Conservation (phyloP, 2,888 invertebrate genomes). For the Dryadula phaetusa region DNA sequence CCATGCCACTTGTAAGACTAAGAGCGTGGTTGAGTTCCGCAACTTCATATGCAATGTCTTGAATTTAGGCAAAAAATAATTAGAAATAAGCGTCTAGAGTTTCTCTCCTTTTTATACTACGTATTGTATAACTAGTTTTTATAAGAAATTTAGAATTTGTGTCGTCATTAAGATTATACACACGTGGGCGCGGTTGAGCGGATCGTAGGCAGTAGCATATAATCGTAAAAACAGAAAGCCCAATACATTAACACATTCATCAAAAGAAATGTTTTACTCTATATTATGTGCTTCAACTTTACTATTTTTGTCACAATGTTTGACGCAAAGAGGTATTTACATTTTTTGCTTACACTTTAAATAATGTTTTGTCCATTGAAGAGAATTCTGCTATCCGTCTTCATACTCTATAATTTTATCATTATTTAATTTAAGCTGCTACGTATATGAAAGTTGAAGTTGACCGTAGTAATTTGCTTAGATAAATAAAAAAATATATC, state of each 20-base stretch:
- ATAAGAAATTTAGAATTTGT: constrained; percentile 3
- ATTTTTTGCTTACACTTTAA: neutral
- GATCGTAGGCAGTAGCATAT: constrained; percentile 18
- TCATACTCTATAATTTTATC: no score
- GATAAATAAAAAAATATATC: no score
- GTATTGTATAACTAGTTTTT: neutral
- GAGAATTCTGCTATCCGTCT: no score
- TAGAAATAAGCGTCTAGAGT: no score
- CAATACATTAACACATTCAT: constrained; percentile 12
- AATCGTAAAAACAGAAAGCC: constrained; percentile 10
- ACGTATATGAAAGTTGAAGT: no score
- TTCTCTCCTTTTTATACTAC: no score
- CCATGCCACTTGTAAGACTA: no score
- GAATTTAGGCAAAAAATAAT: no score
- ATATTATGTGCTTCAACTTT: neutral
- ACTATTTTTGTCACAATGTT: neutral
- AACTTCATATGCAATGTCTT: no score
- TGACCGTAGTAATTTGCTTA: no score
- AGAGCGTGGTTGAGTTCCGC: no score
- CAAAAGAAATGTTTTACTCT: neutral
- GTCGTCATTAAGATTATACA: neutral
- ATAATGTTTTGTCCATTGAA: neutral
- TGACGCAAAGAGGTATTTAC: neutral
- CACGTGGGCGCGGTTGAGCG: constrained; percentile 17
- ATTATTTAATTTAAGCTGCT: no score